Base-by-base conservation (phyloP, 2,888 invertebrate genomes). In the Eudemis profundana region DNA sequence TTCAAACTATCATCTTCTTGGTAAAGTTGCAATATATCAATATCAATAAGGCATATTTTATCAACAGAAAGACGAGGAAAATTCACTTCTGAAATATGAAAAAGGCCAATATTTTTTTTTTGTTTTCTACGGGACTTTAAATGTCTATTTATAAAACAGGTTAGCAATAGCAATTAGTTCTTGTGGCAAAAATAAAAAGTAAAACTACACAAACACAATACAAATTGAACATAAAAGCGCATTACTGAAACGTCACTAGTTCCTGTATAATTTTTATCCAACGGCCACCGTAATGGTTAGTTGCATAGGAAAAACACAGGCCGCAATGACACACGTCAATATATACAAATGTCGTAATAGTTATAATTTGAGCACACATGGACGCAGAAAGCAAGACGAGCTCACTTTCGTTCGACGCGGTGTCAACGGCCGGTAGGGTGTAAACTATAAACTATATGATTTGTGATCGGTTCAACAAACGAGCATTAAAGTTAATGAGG, bases 351-450 rank as follows among this genome's bases (percentile, higher is more conserved):
- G 70, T 67, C 70, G 50, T 64, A 64, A 85, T 84, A 76, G 75
- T 77, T 78, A 82, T 82, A 78, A 83, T 86, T 80, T 80, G 70
- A 72, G 69, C 69, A 54, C 69, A 68, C 73, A 69, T 73, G 72
- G 72, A 82, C 79, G 78, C 86, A 89, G 89, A 89, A 89, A 90
- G 89, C 88, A 89, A 87, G 83, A 87, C 88, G 84, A 74, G 74
- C 75, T 85, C 84, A 82, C 89, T 90, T 89, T 89, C 87, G 75
- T 77, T 76, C 73, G 73, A 74, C 72, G 72, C 78, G 51, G 76
- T 70, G 82, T 82, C 84, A 80, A 78, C 74, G 83, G 73, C 82
- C 86, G 70, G 66, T 29, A 40, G 7, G 23, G 47, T 46, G 47
- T 53, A 53, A 27, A 56, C n/a, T 36, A 44, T 46, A 47, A 21